Evolutionary conservation across 2,888 invertebrate genomes (phyloP).

Genomic region (Pelosia muscerda): DNA sequence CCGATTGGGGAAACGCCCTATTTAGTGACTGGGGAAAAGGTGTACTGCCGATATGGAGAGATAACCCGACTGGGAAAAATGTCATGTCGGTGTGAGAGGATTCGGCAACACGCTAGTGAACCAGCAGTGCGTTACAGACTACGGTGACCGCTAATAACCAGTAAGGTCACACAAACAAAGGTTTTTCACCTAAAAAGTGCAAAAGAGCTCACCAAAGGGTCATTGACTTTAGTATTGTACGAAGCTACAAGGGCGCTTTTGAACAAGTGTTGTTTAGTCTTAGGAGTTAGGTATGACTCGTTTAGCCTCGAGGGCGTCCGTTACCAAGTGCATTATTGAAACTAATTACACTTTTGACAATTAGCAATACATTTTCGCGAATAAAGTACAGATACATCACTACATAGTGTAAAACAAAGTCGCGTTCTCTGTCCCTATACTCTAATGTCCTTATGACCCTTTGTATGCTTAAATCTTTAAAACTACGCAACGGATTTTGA

Average conservation of each 20-base stretch:
- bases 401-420: no score
- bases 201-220: not conserved
- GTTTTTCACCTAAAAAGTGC: not conserved
- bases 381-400: not conserved
- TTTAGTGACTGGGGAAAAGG: no score
- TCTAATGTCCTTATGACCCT: no score
- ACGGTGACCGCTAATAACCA: not conserved
- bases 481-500: no score
- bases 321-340: not conserved
- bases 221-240: slow-evolving; percentile 2
- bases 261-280: not conserved
- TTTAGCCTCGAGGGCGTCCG: not conserved
- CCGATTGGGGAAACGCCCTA: no score
- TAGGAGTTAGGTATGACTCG: not conserved
- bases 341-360: not conserved
- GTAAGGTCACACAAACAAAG: not conserved
- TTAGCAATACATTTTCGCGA: not conserved
- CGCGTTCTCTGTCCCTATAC: no score
- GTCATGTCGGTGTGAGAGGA: no score
- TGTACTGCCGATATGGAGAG: no score
- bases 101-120: not conserved
- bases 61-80: no score
- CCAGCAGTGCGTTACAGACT: not conserved
- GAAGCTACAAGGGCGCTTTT: not conserved
- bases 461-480: no score